phyloP scores from a whole-genome alignment of 1,140 invertebrate species.

The Hyposmocoma kahamanoa region DNA sequence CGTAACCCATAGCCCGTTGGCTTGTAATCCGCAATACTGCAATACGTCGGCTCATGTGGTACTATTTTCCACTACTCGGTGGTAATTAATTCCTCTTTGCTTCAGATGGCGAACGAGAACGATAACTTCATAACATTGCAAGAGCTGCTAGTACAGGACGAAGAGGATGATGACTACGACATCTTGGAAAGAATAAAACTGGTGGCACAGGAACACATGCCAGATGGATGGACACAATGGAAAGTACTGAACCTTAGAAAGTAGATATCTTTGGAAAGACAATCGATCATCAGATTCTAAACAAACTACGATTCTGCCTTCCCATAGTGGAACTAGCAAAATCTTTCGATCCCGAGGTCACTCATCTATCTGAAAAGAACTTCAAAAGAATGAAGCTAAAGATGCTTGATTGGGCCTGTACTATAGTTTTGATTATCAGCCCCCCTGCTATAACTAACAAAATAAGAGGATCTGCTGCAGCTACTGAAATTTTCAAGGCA shows the following conservation, averaged over 20 bases:
- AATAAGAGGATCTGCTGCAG: slow-evolving; percentile 17
- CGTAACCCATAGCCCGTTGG: too few species aligned
- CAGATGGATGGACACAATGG: slow-evolving; percentile 3
- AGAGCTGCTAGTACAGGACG: background rate
- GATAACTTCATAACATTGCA: background rate
- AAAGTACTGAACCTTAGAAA: background rate
- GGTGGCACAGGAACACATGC: background rate
- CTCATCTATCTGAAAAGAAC: slow-evolving; percentile 15
- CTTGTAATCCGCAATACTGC: too few species aligned
- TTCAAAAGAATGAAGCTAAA: slow-evolving; percentile 19
- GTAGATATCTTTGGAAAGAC: background rate
- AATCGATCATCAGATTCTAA: slow-evolving; percentile 17
- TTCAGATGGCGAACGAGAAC: background rate
- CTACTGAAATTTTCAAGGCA: background rate
- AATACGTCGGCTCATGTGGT: too few species aligned
- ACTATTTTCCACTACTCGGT: too few species aligned
- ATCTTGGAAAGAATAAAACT: background rate
- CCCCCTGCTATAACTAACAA: slow-evolving; percentile 18
- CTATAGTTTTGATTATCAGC: slow-evolving; percentile 21
- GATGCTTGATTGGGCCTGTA: slow-evolving; percentile 26
- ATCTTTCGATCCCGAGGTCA: slow-evolving; percentile 15
- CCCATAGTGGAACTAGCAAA: slow-evolving; percentile 18
- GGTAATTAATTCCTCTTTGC: too few species aligned
- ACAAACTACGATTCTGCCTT: slow-evolving; percentile 21
- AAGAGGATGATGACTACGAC: background rate